Conservation (phyloP, 2,113 vertebrate species). For the Mionectes macconnelli region DNA sequence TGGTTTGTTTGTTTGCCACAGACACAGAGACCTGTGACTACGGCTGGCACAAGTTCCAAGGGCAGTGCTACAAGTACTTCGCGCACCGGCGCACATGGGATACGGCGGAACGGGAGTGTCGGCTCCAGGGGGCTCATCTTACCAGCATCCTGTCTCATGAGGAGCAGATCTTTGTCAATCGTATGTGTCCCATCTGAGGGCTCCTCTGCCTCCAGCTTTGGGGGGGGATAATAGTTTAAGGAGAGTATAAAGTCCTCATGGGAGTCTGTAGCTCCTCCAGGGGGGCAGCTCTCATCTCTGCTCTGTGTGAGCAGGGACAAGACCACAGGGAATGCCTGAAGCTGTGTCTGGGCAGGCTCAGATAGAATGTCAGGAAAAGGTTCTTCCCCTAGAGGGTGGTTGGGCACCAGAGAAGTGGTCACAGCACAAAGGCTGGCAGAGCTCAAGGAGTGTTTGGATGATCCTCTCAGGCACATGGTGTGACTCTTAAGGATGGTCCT, state of each 20-base stretch:
- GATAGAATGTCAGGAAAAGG: fast-evolving
- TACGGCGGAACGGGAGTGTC: conserved; percentile 92
- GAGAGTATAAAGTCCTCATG: neutral
- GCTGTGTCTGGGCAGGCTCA: fast-evolving
- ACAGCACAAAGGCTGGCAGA: fast-evolving
- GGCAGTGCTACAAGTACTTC: conserved; percentile 95
- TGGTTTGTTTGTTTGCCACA: conserved; percentile 47
- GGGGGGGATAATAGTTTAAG: fast-evolving
- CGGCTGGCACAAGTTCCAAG: conserved; percentile 98
- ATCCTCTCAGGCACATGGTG: fast-evolving
- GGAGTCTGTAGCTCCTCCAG: neutral
- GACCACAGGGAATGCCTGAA: neutral
- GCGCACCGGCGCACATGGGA: conserved; percentile 93
- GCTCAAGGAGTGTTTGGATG: fast-evolving
- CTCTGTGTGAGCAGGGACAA: neutral
- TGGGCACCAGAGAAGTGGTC: neutral
- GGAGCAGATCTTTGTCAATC: conserved; percentile 93
- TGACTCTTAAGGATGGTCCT: neutral
- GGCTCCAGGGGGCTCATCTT: conserved; percentile 90
- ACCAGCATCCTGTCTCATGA: conserved; percentile 89
- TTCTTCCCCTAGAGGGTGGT: neutral
- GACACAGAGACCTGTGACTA: conserved; percentile 93
- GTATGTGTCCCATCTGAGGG: conserved; percentile 72
- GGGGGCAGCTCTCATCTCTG: neutral
- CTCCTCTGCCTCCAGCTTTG: no score